These are phyloP conservation scores for Moxostoma hubbsi DNA, from an alignment of 2,797 vertebrate species.

Conservation along the genomic window DNA sequence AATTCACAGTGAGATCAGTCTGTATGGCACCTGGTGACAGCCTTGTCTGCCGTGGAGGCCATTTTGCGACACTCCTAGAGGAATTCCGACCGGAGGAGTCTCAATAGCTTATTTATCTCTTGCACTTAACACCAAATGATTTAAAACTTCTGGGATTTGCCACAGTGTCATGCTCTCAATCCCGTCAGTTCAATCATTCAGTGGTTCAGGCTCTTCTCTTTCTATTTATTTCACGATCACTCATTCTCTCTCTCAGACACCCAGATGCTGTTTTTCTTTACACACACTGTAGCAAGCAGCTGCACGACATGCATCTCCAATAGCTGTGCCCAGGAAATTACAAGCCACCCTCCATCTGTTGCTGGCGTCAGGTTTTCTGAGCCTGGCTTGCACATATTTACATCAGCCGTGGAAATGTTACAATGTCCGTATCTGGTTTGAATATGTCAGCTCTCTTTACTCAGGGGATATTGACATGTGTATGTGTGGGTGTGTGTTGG, in stretches of 20 bases:
- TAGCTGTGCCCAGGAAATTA: slow-evolving; percentile 24
- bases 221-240: slow-evolving; percentile 23
- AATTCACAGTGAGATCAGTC: no score
- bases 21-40: background rate
- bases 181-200: slow-evolving; percentile 44
- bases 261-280: slow-evolving; percentile 45
- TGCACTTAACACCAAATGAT: slow-evolving; percentile 46
- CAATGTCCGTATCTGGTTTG: slow-evolving; percentile 32
- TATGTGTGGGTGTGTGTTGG: slow-evolving; percentile 4
- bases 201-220: slow-evolving; percentile 1
- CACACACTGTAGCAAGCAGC: slow-evolving; percentile 24
- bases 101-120: slow-evolving; percentile 49
- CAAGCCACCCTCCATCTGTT: slow-evolving; percentile 42
- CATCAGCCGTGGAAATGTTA: slow-evolving; percentile 42
- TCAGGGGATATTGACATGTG: background rate
- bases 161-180: slow-evolving; percentile 49
- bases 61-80: slow-evolving; percentile 6
- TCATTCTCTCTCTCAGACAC: slow-evolving; percentile 33
- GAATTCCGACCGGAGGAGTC: slow-evolving; percentile 15
- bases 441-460: slow-evolving; percentile 8
- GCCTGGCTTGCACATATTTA: slow-evolving; percentile 46
- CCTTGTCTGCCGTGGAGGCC: background rate
- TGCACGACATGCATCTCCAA: slow-evolving; percentile 26
- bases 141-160: slow-evolving; percentile 50
- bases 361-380: slow-evolving; percentile 31